Percentiles rank a stretch among this genome's conserved stretches.
Conservation (phyloP, 1,140 invertebrate species). For the Caligus rogercresseyi region DNA sequence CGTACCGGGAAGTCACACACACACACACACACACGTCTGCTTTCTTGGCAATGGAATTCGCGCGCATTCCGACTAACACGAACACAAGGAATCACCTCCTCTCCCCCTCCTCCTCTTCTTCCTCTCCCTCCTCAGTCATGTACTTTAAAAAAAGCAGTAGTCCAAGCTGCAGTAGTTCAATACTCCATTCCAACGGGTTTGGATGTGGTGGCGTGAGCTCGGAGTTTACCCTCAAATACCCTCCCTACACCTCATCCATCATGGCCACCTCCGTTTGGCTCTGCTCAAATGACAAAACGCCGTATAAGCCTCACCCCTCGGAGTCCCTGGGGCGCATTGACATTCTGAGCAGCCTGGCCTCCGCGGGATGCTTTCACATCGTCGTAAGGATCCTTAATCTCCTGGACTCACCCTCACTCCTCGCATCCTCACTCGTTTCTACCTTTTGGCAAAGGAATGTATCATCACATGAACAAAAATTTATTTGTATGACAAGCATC, state of each 20-base stretch:
- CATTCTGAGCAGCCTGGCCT: not conserved
- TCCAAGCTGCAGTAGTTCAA: not conserved
- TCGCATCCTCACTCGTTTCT: slow-evolving; percentile 8
- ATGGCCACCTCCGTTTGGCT: not conserved
- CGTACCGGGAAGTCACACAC: no score
- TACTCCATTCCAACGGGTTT: not conserved
- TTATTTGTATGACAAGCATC: no score
- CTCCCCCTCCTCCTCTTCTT: no score
- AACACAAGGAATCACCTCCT: no score
- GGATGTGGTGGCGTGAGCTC: not conserved
- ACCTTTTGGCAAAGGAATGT: slow-evolving; percentile 2
- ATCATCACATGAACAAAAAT: not conserved
- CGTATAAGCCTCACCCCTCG: not conserved
- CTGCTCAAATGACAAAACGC: not conserved
- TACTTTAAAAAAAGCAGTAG: not conserved
- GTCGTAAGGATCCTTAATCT: not conserved
- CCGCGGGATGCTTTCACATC: slow-evolving; percentile 11
- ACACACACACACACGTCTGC: no score
- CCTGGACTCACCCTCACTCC: slow-evolving; percentile 10
- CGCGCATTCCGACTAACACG: not conserved
- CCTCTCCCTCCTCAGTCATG: not conserved
- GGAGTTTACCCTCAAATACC: not conserved
- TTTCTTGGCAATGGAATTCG: not conserved
- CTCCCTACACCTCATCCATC: not conserved
- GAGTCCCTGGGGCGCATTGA: not conserved